These are phyloP conservation scores for Eudyptes chrysolophus DNA, from an alignment of 2,113 vertebrate genomes.

Conservation along the genomic window DNA sequence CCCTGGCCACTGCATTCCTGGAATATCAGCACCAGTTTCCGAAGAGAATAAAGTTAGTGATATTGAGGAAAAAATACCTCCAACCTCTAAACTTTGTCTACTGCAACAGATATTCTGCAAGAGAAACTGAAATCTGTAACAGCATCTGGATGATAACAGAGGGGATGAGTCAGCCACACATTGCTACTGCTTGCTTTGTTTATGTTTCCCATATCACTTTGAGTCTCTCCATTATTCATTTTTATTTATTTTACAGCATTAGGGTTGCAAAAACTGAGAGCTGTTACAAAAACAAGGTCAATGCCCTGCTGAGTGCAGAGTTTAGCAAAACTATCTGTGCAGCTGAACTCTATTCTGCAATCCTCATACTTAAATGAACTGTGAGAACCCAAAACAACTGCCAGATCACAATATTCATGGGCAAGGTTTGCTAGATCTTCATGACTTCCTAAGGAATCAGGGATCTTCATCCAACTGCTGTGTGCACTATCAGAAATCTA, in stretches of 20 bases:
- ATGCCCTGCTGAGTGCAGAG: background rate
- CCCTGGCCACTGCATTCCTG: background rate
- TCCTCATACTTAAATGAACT: background rate
- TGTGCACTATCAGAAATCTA: background rate
- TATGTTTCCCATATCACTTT: slow-evolving; percentile 39
- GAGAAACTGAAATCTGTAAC: slow-evolving; percentile 3
- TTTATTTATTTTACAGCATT: slow-evolving; percentile 36
- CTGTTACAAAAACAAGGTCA: slow-evolving; percentile 47
- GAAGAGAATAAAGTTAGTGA: background rate
- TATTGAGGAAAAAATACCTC: background rate
- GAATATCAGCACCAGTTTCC: background rate
- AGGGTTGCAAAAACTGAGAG: slow-evolving; percentile 18
- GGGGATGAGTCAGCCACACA: slow-evolving; percentile 27
- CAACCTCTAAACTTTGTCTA: background rate
- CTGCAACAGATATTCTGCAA: background rate
- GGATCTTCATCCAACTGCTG: background rate
- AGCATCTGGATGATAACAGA: slow-evolving; percentile 52
- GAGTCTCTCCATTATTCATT: slow-evolving; percentile 30
- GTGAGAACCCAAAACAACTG: background rate
- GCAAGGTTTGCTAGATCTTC: background rate
- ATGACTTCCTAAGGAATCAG: background rate
- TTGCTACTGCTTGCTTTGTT: slow-evolving; percentile 50
- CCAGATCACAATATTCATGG: background rate
- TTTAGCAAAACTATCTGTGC: slow-evolving; percentile 11
- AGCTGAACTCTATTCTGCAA: slow-evolving; percentile 1